Conservation (phyloP, 2,113 vertebrate genomes). For the Cheirogaleus medius region DNA sequence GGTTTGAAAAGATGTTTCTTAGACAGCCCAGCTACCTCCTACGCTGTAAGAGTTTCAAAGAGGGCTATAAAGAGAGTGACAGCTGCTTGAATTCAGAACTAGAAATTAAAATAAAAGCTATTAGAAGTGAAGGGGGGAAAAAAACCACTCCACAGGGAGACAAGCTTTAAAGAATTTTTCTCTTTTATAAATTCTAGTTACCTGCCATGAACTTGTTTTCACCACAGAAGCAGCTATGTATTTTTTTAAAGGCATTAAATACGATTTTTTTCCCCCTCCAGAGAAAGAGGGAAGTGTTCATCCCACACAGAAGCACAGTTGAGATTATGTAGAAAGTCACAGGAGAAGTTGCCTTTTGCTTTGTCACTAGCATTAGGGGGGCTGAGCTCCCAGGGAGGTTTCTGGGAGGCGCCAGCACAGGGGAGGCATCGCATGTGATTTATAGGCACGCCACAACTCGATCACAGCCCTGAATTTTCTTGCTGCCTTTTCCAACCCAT, state of each 20-base stretch:
- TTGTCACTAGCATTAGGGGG: background rate
- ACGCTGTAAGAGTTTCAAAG: conserved; percentile 75
- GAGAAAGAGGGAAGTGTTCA: conserved; percentile 50
- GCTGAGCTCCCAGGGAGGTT: conserved; percentile 5
- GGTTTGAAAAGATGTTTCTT: conserved; percentile 79
- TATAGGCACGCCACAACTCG: background rate
- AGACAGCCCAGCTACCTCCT: conserved; percentile 79
- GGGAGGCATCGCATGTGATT: background rate
- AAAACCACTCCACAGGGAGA: conserved; percentile 64
- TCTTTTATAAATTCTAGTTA: conserved; percentile 71
- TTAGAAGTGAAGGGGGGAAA: conserved; percentile 58
- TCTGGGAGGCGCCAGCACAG: background rate
- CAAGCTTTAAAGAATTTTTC: conserved; percentile 65
- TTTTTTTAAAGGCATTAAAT: conserved; percentile 58
- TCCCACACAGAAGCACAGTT: conserved; percentile 65
- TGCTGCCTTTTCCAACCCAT: conserved; percentile 46
- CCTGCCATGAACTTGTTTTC: conserved; percentile 79
- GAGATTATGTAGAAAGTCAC: conserved; percentile 48
- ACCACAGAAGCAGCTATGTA: conserved; percentile 49
- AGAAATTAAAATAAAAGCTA: conserved; percentile 81
- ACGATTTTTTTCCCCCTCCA: background rate
- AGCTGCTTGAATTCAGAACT: conserved; percentile 75
- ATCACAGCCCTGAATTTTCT: conserved; percentile 45
- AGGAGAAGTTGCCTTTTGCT: conserved; percentile 44
- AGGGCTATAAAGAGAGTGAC: conserved; percentile 76